Evolutionary conservation across 2,797 vertebrate genomes (phyloP), one percentile per base, ranked within the genome.

Genomic region (Falco biarmicus): DNA sequence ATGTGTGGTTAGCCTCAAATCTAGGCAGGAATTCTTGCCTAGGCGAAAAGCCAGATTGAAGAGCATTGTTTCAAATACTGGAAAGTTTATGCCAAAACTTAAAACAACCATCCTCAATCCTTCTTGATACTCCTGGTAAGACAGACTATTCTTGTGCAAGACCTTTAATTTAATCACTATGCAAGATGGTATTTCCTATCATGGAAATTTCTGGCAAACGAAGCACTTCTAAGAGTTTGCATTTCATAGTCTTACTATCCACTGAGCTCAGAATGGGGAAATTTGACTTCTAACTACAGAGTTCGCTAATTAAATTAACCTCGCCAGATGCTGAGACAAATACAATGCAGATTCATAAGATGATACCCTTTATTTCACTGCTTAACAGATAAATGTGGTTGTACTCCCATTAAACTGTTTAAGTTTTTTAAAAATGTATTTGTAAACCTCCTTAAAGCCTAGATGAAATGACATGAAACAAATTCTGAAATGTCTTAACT

Each of bases 1-100:
- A 53, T 4, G 39, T 54, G 70, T 76, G 84, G 86, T 91, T 91
- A 87, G 74, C 71, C 94, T 95, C 89, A 87, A 74, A 57, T 31
- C 68, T 31, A 77, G 53, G 69, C 68, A 61, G 43, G 63, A 84
- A 93, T 73, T 65, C 4, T 20, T 56, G 41, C 51, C 63, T 54
- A 71, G 85, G 66, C 90, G 66, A 79, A 69, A 79, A 84, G 54
- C 31, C 57, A 54, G 41, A 60, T 56, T 89, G 78, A 57, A n/a
- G n/a, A 94, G 53, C 24, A 57, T 32, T 59, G 17, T 89, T 28
- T 85, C 56, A 87, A 93, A 76, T 18, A 48, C 31, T 37, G 25
- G 7, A 31, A 87, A 59, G 64, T 85, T 85, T 17, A 64, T 43
- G 29, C 39, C 68, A 63, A 75, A 48, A 63, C 31, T 82, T 65